Base-by-base conservation (phyloP, 2,113 vertebrate species). In the Hyla sarda region DNA sequence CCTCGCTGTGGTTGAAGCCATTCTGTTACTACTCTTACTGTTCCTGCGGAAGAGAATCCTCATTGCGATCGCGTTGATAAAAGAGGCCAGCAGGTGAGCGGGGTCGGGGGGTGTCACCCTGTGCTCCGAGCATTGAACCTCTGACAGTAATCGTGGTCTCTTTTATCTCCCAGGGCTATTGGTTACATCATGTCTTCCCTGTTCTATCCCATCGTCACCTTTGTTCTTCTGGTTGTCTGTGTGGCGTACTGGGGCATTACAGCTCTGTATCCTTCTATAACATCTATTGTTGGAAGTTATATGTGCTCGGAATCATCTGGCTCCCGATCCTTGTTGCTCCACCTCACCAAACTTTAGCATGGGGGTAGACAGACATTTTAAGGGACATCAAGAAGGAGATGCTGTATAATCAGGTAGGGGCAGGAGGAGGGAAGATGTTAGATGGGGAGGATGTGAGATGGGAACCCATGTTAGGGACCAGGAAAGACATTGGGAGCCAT, bases 11-110 rank as follows among this genome's bases (percentile, higher is more conserved):
- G 91, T 90, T 0, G 96, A 97, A 87, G 95, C 60, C 0, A 50
- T 97, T 88, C 88, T 98, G 56, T 89, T 98, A 16, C 89, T 98
- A 34, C 88, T 94, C 32, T 69, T 97, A 65, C 91, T 97, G 83
- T 97, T 97, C 90, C 92, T 98, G 82, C 89, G 97, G 58, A 95
- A 90, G 23, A 91, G 96, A 73, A 97, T 98, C 73, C 91, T 93
- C 69, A 96, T 97, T 0, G 96, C 96, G 85, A 94, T 97, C 1
- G 94, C 96, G 0, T 94, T 98, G 71, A 95, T 98, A 88, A 88
- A 93, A 88, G 96, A 98, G 89, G 93, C 96, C 91, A 98, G 96
- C 96, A 96, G 90, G 97, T 98, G 86, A 87, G 79, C 28, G 32
- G 58, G 37, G 37, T 13, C 47, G 28, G 47, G 28, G 37, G 5